Conservation (phyloP, 1,140 invertebrate genomes). For the Pogonus chalceus region DNA sequence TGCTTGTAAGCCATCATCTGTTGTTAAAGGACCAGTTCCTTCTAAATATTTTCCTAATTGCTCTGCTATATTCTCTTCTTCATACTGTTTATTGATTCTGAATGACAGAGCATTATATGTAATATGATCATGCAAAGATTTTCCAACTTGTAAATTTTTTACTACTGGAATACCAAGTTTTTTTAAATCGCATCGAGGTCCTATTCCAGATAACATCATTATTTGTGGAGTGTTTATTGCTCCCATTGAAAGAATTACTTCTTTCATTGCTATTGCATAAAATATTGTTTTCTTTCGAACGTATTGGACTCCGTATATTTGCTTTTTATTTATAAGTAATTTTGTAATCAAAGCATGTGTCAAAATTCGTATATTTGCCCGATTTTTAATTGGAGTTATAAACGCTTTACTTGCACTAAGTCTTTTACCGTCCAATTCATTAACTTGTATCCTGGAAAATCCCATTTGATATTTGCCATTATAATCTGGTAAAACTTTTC, state of each 20-base stretch:
- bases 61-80: background rate
- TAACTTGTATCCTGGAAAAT: slow-evolving; percentile 35
- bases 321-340: slow-evolving; percentile 47
- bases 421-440: slow-evolving; percentile 38
- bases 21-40: background rate
- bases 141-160: slow-evolving; percentile 47
- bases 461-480: slow-evolving; percentile 31
- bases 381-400: slow-evolving; percentile 38
- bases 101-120: background rate
- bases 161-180: slow-evolving; percentile 32
- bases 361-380: slow-evolving; percentile 42
- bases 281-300: slow-evolving; percentile 27
- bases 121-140: slow-evolving; percentile 47
- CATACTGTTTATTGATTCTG: slow-evolving; percentile 13
- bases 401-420: slow-evolving; percentile 48
- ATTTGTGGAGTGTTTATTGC: slow-evolving; percentile 38
- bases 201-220: slow-evolving; percentile 50
- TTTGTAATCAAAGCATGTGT: slow-evolving; percentile 34
- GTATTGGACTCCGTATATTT: slow-evolving; percentile 50
- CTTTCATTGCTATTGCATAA: slow-evolving; percentile 37
- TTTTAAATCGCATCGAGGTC: slow-evolving; percentile 38
- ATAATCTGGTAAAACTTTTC: slow-evolving; percentile 25
- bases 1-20: background rate
- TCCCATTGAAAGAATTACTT: slow-evolving; percentile 48
- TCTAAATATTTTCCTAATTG: slow-evolving; percentile 6